Conservation (phyloP, 53 echinoderm and acorn worm genomes). For the Mesocentrotus franciscanus region DNA sequence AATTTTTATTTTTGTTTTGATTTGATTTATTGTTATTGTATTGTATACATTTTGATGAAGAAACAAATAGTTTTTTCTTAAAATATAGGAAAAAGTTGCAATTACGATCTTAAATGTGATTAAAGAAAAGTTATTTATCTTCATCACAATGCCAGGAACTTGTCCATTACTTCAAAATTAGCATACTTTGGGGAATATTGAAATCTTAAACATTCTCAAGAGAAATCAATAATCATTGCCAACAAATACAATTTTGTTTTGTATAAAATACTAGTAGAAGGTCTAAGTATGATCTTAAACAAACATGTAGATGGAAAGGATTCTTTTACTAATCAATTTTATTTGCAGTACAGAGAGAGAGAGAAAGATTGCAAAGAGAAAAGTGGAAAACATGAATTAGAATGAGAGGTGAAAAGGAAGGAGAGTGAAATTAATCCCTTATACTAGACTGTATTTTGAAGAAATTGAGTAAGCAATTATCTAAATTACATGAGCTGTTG, state of each 20-base stretch:
- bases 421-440: background rate
- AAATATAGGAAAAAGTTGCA: background rate
- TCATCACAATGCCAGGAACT: background rate
- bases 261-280: background rate
- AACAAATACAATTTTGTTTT: too few relatives aligned
- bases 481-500: conserved; percentile 8
- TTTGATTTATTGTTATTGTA: too few relatives aligned
- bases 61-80: too few relatives aligned
- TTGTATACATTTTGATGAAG: too few relatives aligned
- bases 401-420: background rate
- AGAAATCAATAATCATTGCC: too few relatives aligned
- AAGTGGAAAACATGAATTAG: background rate
- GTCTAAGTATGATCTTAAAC: background rate
- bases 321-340: background rate
- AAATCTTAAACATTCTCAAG: too few relatives aligned
- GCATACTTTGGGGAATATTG: too few relatives aligned
- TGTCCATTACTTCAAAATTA: too few relatives aligned
- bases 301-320: background rate
- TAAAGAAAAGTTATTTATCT: background rate
- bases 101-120: background rate
- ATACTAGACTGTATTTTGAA: background rate
- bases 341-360: background rate
- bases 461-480: conserved; percentile 28
- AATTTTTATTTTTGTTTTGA: too few relatives aligned
- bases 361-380: background rate